These are phyloP conservation scores for Schizotus pectinicornis DNA, from an alignment of 2,888 invertebrate genomes.

Conservation along the genomic window DNA sequence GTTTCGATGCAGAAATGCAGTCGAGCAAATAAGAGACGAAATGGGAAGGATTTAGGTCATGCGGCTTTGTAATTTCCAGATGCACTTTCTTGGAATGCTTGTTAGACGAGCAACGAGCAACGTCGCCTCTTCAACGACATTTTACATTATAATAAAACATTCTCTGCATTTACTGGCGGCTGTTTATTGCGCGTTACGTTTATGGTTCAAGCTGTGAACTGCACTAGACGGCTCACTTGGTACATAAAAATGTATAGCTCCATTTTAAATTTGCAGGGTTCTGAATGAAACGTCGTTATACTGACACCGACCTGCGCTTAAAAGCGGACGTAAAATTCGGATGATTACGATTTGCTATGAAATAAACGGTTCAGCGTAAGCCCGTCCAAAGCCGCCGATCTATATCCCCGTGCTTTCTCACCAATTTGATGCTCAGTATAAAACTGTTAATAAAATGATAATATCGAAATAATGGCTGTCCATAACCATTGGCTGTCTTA, in stretches of 20 bases:
- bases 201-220: constrained; percentile 48
- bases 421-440: background rate
- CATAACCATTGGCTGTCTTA: no score
- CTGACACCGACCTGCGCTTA: constrained; percentile 23
- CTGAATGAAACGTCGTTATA: constrained; percentile 28
- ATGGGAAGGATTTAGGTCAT: constrained; percentile 30
- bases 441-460: background rate
- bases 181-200: constrained; percentile 42
- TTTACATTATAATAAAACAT: constrained; percentile 44
- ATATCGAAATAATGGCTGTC: background rate
- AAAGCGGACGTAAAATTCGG: constrained; percentile 25
- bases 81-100: constrained; percentile 36
- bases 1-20: constrained; percentile 6
- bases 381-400: background rate
- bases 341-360: constrained; percentile 19
- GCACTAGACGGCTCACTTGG: constrained; percentile 32
- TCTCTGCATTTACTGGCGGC: constrained; percentile 38
- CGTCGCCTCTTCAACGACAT: constrained; percentile 32
- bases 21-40: constrained; percentile 1
- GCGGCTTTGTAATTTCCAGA: constrained; percentile 30
- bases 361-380: constrained; percentile 8
- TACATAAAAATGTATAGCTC: constrained; percentile 36
- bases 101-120: constrained; percentile 20
- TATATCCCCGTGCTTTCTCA: background rate
- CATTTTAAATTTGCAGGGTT: constrained; percentile 35